A percentile compares a stretch with the other conserved stretches of the same genome.
Conservation (phyloP, 2,888 invertebrate species). For the Panorpa germanica region DNA sequence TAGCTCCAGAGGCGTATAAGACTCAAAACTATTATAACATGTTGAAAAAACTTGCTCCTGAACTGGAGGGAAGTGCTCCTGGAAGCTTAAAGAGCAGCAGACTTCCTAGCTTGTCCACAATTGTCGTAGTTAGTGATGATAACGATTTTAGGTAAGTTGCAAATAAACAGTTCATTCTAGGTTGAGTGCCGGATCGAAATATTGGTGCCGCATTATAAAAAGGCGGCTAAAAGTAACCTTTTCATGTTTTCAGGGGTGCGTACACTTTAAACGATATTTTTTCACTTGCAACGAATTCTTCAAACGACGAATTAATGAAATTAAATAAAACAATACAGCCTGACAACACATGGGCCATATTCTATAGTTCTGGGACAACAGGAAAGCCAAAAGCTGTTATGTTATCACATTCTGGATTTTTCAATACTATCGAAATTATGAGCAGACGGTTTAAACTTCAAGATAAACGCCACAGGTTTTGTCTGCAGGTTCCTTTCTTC, state of each 20-base stretch:
- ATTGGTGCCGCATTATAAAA: too few relatives aligned
- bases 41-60: slow-evolving; percentile 37
- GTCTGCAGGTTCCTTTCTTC: too few relatives aligned
- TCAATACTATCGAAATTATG: slow-evolving; percentile 58
- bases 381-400: slow-evolving; percentile 56
- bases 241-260: slow-evolving; percentile 21
- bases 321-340: slow-evolving; percentile 38
- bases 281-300: slow-evolving; percentile 15
- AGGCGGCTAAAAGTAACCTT: slow-evolving; percentile 6
- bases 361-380: slow-evolving; percentile 56
- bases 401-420: slow-evolving; percentile 50
- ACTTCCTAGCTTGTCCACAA: slow-evolving; percentile 29
- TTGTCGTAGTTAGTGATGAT: slow-evolving; percentile 34
- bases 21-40: slow-evolving; percentile 46
- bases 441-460: slow-evolving; percentile 41
- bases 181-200: slow-evolving; percentile 6
- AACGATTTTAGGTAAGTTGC: slow-evolving; percentile 29
- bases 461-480: too few relatives aligned
- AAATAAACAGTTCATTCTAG: slow-evolving; percentile 1
- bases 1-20: slow-evolving; percentile 42
- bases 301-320: slow-evolving; percentile 10
- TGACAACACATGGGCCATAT: slow-evolving; percentile 54
- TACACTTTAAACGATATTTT: slow-evolving; percentile 25
- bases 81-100: slow-evolving; percentile 26
- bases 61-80: slow-evolving; percentile 25